Conservation (phyloP, 2,113 vertebrate species). For the Psittacara wagleri region DNA sequence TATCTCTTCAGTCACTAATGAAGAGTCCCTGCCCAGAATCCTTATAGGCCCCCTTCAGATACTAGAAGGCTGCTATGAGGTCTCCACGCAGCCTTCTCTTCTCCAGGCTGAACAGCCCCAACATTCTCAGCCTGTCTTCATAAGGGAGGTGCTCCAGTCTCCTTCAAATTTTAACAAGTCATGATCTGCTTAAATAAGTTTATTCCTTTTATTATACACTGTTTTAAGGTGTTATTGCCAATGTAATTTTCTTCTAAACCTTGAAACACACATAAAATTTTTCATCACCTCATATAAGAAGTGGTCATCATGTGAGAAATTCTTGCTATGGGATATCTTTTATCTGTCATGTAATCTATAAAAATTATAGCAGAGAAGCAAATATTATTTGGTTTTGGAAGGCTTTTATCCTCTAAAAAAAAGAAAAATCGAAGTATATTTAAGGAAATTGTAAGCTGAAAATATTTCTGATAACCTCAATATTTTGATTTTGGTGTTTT, state of each 20-base stretch:
- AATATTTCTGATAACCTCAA: neutral
- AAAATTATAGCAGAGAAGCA: neutral
- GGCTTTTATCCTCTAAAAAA: rapidly evolving
- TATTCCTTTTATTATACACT: neutral
- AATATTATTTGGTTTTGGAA: neutral
- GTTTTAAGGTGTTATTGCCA: neutral
- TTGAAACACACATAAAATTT: neutral
- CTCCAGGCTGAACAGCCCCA: no score
- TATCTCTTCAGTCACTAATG: no score
- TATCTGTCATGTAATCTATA: neutral
- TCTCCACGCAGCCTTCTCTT: no score
- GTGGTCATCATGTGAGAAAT: neutral
- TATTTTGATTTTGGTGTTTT: neutral
- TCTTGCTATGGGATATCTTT: neutral
- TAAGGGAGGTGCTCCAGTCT: no score
- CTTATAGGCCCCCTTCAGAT: no score
- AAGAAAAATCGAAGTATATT: neutral
- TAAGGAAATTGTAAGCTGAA: neutral
- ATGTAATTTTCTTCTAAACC: neutral
- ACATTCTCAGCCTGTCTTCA: no score
- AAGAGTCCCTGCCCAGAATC: no score
- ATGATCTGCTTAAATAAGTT: neutral
- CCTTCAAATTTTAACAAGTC: neutral
- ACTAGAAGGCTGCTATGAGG: no score
- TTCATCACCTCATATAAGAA: neutral